Conservation (phyloP, 2,113 vertebrate genomes). For the Equus przewalskii region DNA sequence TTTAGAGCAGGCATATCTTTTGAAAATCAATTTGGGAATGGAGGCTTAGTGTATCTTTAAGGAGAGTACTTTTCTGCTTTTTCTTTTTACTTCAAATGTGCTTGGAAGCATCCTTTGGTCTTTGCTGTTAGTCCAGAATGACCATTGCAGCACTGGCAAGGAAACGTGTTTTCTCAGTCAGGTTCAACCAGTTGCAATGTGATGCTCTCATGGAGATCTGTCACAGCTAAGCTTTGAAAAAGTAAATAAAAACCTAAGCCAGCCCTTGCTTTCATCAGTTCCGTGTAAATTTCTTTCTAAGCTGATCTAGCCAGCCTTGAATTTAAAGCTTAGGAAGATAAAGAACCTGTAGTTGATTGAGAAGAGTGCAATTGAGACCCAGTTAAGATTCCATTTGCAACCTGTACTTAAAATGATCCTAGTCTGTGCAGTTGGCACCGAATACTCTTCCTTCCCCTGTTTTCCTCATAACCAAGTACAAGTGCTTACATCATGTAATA, state of each 20-base stretch:
- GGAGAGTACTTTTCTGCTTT: neutral
- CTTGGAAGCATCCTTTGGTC: neutral
- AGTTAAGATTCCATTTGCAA: slow-evolving; percentile 26
- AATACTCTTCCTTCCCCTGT: neutral
- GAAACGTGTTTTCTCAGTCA: slow-evolving; percentile 13
- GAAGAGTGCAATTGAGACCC: neutral
- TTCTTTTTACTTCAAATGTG: slow-evolving; percentile 6
- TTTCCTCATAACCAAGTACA: neutral
- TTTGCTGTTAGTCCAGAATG: neutral
- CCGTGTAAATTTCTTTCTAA: neutral
- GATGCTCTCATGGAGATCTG: neutral
- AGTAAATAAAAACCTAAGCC: neutral
- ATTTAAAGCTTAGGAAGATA: slow-evolving; percentile 40
- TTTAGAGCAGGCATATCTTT: slow-evolving; percentile 5
- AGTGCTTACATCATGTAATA: neutral
- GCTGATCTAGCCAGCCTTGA: neutral
- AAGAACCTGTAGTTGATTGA: slow-evolving; percentile 3
- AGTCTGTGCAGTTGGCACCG: neutral
- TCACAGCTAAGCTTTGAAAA: slow-evolving; percentile 36
- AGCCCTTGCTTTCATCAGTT: neutral
- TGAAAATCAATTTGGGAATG: slow-evolving; percentile 1
- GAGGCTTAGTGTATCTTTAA: neutral
- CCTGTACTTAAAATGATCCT: neutral
- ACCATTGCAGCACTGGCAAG: neutral
- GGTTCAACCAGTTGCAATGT: slow-evolving; percentile 20